Conservation (phyloP, 1,140 invertebrate genomes). For the Holcopasites calliopsidis region DNA sequence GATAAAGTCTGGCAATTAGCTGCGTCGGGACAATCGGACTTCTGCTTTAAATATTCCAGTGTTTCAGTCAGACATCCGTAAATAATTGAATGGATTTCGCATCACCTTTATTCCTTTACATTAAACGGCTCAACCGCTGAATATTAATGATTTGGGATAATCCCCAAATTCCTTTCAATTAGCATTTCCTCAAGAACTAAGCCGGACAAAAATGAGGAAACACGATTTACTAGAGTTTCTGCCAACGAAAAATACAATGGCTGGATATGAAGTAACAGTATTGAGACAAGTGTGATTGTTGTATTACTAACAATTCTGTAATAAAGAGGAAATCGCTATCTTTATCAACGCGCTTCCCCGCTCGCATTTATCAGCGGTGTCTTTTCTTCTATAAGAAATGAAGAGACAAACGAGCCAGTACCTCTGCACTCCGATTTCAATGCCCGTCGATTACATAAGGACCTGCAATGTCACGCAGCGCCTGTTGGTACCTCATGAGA, state of each 20-base stretch:
- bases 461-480: constrained; percentile 47
- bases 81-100: neutral
- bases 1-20: neutral
- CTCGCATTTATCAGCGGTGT: neutral
- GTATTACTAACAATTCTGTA: neutral
- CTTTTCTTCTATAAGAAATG: neutral
- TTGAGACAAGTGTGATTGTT: too few relatives aligned
- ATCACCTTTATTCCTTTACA: too few relatives aligned
- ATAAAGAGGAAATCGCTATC: neutral
- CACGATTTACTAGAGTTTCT: too few relatives aligned
- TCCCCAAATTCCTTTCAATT: too few relatives aligned
- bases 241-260: too few relatives aligned
- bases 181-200: too few relatives aligned
- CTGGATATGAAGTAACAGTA: too few relatives aligned
- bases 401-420: neutral
- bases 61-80: neutral
- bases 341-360: neutral
- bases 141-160: too few relatives aligned
- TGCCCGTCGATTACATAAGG: constrained; percentile 46
- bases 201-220: too few relatives aligned
- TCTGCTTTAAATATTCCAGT: neutral
- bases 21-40: neutral
- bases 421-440: constrained; percentile 18
- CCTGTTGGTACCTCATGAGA: constrained; percentile 36
- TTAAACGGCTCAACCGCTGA: too few relatives aligned